Conservation (phyloP, 1,140 invertebrate species). For the Orchestia grillus region DNA sequence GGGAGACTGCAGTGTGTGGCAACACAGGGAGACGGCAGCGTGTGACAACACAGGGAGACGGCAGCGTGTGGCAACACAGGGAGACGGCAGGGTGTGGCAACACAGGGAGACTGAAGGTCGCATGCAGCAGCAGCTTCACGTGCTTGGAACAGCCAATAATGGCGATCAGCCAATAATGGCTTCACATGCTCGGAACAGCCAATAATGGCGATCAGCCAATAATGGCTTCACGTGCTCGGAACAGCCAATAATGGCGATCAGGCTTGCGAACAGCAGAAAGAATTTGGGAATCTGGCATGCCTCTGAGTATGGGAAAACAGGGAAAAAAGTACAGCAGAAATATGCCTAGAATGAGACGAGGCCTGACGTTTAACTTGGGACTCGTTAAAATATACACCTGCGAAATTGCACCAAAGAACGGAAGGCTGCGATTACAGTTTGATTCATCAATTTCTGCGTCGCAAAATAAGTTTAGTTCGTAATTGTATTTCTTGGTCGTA, state of each 20-base stretch:
- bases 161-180: no score
- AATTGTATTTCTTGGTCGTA: background rate
- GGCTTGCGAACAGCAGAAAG: background rate
- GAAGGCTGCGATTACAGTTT: background rate
- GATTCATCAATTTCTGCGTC: background rate
- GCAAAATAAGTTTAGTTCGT: background rate
- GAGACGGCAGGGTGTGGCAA: background rate
- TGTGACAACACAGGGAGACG: no score
- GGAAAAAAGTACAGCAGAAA: background rate
- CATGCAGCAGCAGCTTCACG: background rate
- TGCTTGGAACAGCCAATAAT: background rate
- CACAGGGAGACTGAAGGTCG: background rate
- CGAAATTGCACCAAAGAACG: background rate
- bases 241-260: background rate
- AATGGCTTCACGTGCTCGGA: no score
- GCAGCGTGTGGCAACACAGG: background rate
- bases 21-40: no score
- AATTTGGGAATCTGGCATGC: background rate
- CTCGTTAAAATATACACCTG: background rate
- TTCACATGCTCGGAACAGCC: no score
- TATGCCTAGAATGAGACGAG: background rate
- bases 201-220: no score
- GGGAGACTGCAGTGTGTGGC: no score
- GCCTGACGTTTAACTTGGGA: background rate
- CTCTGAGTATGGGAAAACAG: background rate